Percentiles rank a stretch among this genome's conserved stretches.
These are phyloP conservation scores for Rotaria socialis DNA, from an alignment of 2,888 invertebrate species.

Conservation along the genomic window DNA sequence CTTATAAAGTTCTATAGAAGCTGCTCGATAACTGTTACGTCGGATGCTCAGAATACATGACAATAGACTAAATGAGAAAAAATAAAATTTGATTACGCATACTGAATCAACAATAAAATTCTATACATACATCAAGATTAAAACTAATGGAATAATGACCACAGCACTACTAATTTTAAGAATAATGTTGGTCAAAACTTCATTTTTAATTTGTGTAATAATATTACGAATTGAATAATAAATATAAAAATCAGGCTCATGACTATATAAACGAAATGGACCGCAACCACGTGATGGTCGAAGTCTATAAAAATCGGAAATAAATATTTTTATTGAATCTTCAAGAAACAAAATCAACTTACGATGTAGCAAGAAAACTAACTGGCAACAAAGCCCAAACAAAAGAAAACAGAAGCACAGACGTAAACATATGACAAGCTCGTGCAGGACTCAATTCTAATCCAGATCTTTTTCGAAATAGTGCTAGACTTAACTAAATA, in stretches of 20 bases:
- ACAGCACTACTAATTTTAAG: neutral
- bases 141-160: neutral
- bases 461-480: neutral
- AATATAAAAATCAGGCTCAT: neutral
- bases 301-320: neutral
- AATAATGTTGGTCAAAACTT: neutral
- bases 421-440: neutral
- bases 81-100: neutral
- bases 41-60: neutral
- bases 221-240: constrained; percentile 22
- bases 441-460: constrained; percentile 26
- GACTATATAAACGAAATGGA: constrained; percentile 26
- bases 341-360: neutral
- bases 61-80: neutral
- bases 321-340: neutral
- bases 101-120: neutral
- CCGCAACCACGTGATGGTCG: constrained; percentile 32
- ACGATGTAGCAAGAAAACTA: constrained; percentile 9
- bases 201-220: neutral
- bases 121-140: neutral
- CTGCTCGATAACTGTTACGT: constrained; percentile 36
- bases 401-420: neutral
- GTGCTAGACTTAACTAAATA: neutral
- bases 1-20: neutral
- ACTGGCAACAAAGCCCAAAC: constrained; percentile 17